Evolutionary conservation across 2,888 invertebrate species (phyloP).

Genomic region (Eristalis tenax): DNA sequence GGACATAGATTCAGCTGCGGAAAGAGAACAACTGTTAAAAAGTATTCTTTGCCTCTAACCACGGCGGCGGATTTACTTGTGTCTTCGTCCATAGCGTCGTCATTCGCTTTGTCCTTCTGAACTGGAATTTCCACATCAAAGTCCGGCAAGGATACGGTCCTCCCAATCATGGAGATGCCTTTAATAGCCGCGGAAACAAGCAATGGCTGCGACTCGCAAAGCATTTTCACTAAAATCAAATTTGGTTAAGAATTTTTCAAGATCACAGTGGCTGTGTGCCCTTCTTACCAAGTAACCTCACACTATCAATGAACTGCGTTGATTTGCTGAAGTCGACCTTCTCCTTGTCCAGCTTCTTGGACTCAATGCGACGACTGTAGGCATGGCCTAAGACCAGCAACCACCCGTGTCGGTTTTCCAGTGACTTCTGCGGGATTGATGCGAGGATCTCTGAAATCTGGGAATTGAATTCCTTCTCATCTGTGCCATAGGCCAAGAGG

Average conservation of each 20-base stretch:
- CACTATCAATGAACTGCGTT: constrained; percentile 84
- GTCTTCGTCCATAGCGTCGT: constrained; percentile 76
- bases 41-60: neutral
- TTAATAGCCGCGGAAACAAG: constrained; percentile 87
- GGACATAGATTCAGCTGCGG: constrained; percentile 78
- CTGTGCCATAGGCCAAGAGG: constrained; percentile 84
- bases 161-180: constrained; percentile 88
- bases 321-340: constrained; percentile 81
- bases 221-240: constrained; percentile 84
- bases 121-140: constrained; percentile 78
- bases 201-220: constrained; percentile 85
- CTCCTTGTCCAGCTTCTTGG: constrained; percentile 79
- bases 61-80: constrained; percentile 72
- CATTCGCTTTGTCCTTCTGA: constrained; percentile 73
- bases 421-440: constrained; percentile 79
- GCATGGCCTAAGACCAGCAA: constrained; percentile 87
- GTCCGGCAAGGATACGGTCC: constrained; percentile 87
- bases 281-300: constrained; percentile 83
- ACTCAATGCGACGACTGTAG: constrained; percentile 86
- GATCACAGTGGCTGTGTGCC: neutral
- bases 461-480: constrained; percentile 82
- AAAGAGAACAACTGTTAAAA: neutral
- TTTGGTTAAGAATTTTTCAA: neutral
- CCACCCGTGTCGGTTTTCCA: constrained; percentile 88
- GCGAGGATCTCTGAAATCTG: constrained; percentile 79